A percentile compares a stretch with the other conserved stretches of the same genome.
These are phyloP conservation scores for Polydrusus tereticollis DNA, from an alignment of 2,888 invertebrate genomes.

Conservation along the genomic window DNA sequence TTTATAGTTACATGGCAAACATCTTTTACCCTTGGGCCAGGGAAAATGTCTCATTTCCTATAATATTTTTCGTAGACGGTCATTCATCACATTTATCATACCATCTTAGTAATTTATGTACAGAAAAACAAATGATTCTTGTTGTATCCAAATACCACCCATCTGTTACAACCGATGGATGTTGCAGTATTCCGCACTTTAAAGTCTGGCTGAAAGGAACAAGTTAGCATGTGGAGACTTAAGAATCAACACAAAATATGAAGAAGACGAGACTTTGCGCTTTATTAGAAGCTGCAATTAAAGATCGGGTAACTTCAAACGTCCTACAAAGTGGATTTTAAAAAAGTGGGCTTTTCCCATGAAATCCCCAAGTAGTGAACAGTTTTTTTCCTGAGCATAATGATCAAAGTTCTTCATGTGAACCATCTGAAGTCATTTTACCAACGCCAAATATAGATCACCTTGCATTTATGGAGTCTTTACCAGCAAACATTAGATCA, in stretches of 20 bases:
- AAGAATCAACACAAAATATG: not conserved
- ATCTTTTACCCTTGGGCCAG: slow-evolving; percentile 22
- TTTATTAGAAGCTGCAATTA: not conserved
- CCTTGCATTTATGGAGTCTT: no score
- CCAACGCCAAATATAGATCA: no score
- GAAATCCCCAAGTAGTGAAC: not conserved
- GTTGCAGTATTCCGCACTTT: no score
- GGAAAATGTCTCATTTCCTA: slow-evolving; percentile 12
- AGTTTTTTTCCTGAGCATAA: not conserved
- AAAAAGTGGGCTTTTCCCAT: not conserved
- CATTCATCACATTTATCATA: slow-evolving; percentile 22
- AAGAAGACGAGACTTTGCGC: not conserved
- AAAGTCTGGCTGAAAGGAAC: no score
- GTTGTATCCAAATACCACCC: not conserved
- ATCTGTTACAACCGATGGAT: no score
- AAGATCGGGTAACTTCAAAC: not conserved
- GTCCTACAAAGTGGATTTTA: not conserved
- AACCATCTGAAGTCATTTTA: no score
- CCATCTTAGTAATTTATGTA: slow-evolving; percentile 18
- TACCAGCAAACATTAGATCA: no score
- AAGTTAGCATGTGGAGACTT: not conserved
- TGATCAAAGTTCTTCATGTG: not conserved
- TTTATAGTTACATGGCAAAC: slow-evolving; percentile 20
- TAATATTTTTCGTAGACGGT: slow-evolving; percentile 28
- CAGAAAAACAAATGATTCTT: slow-evolving; percentile 27